Evolutionary conservation across 92 coral and sea anemone species (phyloP), one percentile per base, ranked within the genome.

Genomic region (Desmophyllum pertusum): DNA sequence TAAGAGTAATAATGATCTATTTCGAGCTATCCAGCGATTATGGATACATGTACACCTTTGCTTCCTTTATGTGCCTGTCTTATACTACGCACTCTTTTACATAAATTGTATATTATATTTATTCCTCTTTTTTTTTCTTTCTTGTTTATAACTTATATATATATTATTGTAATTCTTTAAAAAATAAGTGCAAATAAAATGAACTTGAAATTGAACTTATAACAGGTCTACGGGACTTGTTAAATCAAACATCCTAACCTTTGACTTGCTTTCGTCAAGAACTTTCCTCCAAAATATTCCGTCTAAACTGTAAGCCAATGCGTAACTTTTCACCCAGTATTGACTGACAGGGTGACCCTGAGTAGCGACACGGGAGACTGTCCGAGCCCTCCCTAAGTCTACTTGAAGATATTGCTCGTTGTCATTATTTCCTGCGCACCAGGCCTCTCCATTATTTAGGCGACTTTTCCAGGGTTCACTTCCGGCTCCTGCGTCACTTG

Each of bases 381-480:
- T 89, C 38, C 25, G 37, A 48, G 75, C 75, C 42, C 62, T 80
- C 9, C 89, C 92, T 19, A 89, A 85, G 77, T 89, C 92, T n/a
- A 89, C 76, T 62, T 78, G 53, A 42, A 78, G 73, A 71, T 85
- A 77, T 14, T 85, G 84, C 2, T 52, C 45, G 45, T 75, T 77
- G 38, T 33, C 36, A 39, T 69, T 68, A 14, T 61, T 53, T 27
- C 83, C 84, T 55, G 89, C 92, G 42, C 92, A 89, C 89, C 92
- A 89, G 84, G 92, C 87, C 76, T 66, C 70, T 36, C 40, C 76
- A 18, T 81, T 85, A 55, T 90, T 90, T 23, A 90, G 70, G 65
- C 91, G 93, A 76, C 88, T 85, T 21, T 83, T 83, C 77, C 73
- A 52, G 43, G 93, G 71, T 70, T 78, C 91, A 0, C 73, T 77